Evolutionary conservation across 2,113 vertebrate genomes (phyloP).

Genomic region (Crypturellus undulatus): DNA sequence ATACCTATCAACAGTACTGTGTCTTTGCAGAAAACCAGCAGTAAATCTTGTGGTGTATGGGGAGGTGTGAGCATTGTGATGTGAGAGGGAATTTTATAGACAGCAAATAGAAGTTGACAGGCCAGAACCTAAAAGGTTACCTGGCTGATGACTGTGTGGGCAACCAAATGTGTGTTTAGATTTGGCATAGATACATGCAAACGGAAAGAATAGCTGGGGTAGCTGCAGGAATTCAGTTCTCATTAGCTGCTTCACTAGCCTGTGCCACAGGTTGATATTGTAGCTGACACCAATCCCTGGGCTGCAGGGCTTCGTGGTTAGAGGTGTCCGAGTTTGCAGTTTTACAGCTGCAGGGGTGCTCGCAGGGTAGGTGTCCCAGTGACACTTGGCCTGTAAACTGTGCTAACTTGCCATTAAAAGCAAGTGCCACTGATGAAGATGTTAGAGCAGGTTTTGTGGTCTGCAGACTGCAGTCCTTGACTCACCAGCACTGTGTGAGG

Average conservation of each 20-base stretch:
- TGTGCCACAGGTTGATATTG: neutral
- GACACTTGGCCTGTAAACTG: neutral
- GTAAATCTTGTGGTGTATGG: neutral
- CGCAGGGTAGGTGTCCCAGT: neutral
- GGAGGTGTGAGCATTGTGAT: neutral
- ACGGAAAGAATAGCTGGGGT: neutral
- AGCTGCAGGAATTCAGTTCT: neutral
- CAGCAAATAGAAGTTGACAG: neutral
- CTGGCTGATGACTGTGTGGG: neutral
- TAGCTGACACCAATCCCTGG: neutral
- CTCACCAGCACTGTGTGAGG: neutral
- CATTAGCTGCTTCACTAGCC: neutral
- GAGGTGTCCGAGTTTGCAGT: neutral
- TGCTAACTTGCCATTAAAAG: neutral
- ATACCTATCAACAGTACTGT: neutral
- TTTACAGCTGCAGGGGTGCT: neutral
- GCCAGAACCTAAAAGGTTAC: neutral
- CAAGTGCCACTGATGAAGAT: fast-evolving
- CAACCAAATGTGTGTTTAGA: neutral
- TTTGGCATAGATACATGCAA: no score
- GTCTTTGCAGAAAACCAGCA: neutral
- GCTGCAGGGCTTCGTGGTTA: neutral
- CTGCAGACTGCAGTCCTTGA: neutral
- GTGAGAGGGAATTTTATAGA: neutral
- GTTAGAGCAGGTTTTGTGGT: neutral